Conservation (phyloP, 2,888 invertebrate species). For the Megalurothrips usitatus region DNA sequence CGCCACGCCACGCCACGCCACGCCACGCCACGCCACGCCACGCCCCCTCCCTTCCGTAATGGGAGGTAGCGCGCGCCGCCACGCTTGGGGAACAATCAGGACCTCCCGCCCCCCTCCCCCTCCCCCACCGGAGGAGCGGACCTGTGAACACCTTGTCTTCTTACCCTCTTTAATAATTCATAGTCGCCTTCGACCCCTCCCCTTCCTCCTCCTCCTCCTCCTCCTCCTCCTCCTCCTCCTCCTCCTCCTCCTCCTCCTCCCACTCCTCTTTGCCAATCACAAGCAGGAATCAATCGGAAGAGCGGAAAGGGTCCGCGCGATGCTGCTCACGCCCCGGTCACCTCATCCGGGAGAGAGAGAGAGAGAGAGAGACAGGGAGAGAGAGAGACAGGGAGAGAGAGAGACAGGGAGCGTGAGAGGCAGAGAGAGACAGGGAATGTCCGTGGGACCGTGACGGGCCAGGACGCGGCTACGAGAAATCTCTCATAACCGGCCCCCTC, state of each 20-base stretch:
- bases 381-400: too few relatives aligned
- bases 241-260: background rate
- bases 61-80: background rate
- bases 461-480: too few relatives aligned
- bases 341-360: too few relatives aligned
- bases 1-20: too few relatives aligned
- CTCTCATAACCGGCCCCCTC: too few relatives aligned
- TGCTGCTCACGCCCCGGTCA: background rate
- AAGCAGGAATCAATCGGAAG: background rate
- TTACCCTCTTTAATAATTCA: constrained; percentile 9
- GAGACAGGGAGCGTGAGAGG: too few relatives aligned
- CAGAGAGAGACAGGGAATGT: too few relatives aligned
- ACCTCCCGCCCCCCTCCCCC: background rate
- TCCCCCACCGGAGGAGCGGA: background rate
- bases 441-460: too few relatives aligned
- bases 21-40: too few relatives aligned
- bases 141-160: constrained; percentile 12
- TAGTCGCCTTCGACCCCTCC: background rate
- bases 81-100: constrained; percentile 3
- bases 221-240: too few relatives aligned
- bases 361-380: too few relatives aligned
- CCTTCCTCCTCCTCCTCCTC: background rate
- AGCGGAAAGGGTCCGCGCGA: background rate
- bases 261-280: background rate
- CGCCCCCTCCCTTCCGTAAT: background rate